Conservation (phyloP, 2,113 vertebrate species). For the Sinosuthora webbiana region DNA sequence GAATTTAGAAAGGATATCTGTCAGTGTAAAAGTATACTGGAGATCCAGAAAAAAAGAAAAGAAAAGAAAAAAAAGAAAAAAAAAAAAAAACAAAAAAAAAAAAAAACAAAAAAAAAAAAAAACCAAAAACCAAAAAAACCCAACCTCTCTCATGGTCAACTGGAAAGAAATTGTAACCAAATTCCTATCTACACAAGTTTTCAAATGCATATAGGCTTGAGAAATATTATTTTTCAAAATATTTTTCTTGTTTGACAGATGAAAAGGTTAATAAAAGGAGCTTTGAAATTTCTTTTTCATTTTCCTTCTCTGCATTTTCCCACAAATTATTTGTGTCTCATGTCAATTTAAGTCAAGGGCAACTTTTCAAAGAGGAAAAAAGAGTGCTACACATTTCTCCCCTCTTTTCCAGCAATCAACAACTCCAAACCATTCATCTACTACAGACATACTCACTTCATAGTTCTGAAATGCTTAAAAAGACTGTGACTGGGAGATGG, state of each 20-base stretch:
- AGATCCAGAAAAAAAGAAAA: neutral
- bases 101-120: no score
- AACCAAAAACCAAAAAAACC: neutral
- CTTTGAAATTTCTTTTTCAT: neutral
- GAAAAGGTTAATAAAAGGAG: neutral
- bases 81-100: no score
- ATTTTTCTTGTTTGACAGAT: neutral
- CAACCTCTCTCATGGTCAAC: neutral
- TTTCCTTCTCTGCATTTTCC: neutral
- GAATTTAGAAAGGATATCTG: neutral
- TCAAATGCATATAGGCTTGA: neutral
- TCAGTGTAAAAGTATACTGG: neutral
- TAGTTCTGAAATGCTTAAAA: neutral
- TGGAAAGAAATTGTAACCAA: neutral
- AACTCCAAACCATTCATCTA: neutral
- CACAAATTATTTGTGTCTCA: neutral
- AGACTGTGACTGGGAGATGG: neutral
- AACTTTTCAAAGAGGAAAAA: neutral
- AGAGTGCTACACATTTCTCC: neutral
- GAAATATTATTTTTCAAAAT: neutral
- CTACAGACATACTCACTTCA: neutral
- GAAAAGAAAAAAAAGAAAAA: no score
- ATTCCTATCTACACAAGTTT: neutral
- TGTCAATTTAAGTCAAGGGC: neutral
- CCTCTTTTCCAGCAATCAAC: neutral